Conservation (phyloP, 2,888 invertebrate species). For the Agonopterix alstromeriana region DNA sequence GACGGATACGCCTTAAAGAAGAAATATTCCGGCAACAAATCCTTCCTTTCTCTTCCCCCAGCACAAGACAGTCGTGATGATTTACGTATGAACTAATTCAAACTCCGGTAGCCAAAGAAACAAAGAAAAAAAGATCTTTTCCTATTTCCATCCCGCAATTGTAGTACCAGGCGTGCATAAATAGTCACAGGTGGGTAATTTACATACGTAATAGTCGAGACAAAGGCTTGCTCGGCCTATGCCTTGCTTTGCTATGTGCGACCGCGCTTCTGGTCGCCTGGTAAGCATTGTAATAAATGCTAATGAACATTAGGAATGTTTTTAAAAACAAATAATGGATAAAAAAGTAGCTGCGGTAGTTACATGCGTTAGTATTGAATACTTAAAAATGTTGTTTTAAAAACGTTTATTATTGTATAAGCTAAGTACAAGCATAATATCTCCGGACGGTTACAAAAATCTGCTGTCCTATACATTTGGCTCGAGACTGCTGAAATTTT, state of each 20-base stretch:
- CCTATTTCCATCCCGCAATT: slow-evolving; percentile 55
- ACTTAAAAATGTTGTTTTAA: too few relatives aligned
- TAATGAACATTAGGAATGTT: slow-evolving; percentile 56
- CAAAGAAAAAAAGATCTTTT: slow-evolving; percentile 25
- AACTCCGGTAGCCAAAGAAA: slow-evolving; percentile 36
- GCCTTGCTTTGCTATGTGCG: slow-evolving; percentile 27
- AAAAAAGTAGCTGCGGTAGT: background rate
- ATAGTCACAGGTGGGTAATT: slow-evolving; percentile 60
- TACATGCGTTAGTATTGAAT: too few relatives aligned
- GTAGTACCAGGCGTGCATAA: slow-evolving; percentile 56
- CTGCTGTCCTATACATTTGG: too few relatives aligned
- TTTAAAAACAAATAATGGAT: slow-evolving; percentile 25
- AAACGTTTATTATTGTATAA: too few relatives aligned
- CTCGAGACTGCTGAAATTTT: too few relatives aligned
- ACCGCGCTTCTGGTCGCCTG: slow-evolving; percentile 55
- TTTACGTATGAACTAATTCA: slow-evolving; percentile 7
- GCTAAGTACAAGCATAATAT: too few relatives aligned
- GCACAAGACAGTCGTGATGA: background rate
- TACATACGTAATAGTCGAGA: slow-evolving; percentile 64
- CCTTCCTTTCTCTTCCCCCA: too few relatives aligned
- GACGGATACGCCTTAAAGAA: too few relatives aligned
- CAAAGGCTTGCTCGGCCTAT: slow-evolving; percentile 53
- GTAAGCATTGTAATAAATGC: slow-evolving; percentile 63
- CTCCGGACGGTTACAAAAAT: too few relatives aligned
- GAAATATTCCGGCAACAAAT: too few relatives aligned